Conservation (phyloP, 2,113 vertebrate genomes). For the Oreochromis niloticus region DNA sequence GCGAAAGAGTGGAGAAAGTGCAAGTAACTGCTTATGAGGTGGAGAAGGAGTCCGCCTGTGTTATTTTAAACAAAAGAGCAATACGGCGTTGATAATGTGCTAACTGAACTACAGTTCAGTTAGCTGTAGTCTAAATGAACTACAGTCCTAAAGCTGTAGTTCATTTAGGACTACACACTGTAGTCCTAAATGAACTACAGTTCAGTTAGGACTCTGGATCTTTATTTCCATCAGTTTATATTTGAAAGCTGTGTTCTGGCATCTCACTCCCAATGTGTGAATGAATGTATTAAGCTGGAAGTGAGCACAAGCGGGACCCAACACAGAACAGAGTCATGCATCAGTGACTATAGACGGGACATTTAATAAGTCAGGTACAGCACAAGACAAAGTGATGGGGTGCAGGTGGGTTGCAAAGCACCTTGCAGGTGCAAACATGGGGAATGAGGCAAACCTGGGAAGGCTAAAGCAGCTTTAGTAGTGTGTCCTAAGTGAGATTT, state of each 20-base stretch:
- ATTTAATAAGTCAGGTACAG: not conserved
- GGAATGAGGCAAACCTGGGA: not conserved
- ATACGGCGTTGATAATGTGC: not conserved
- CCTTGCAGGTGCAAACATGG: not conserved
- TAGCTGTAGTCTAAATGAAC: not conserved
- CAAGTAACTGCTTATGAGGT: not conserved
- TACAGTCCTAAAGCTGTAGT: too few relatives aligned
- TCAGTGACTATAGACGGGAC: not conserved
- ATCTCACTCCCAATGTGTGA: not conserved
- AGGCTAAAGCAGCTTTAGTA: not conserved
- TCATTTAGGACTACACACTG: too few relatives aligned
- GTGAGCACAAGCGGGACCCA: not conserved
- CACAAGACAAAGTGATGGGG: rapidly evolving
- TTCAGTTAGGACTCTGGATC: not conserved
- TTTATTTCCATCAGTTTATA: not conserved
- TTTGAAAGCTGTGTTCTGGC: not conserved
- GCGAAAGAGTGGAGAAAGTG: not conserved
- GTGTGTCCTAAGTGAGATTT: not conserved
- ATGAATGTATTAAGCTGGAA: not conserved
- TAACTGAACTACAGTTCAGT: not conserved
- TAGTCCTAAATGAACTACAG: not conserved
- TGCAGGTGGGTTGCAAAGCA: not conserved
- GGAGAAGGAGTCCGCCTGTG: not conserved
- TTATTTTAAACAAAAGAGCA: not conserved
- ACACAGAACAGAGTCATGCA: not conserved